Evolutionary conservation across 2,888 invertebrate genomes (phyloP), one percentile per base, ranked within the genome.

Genomic region (Andricus curvator): DNA sequence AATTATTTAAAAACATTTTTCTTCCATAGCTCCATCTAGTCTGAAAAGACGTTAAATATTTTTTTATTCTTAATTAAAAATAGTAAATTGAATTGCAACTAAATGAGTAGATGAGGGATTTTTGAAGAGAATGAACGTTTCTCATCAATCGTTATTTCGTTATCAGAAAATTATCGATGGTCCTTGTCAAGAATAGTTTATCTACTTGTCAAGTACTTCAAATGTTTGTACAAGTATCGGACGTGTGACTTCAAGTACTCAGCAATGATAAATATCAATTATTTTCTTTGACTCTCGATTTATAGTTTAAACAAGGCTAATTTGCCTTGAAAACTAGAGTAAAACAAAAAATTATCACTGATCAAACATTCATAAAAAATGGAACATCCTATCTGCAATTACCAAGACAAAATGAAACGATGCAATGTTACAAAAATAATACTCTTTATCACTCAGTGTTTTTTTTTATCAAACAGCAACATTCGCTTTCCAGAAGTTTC

Each of bases 101-200:
- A 25, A 60, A 20, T 13, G 22, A 62, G 13, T 13, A 11, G 25
- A 62, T 62, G 15, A 25, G 5, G 13, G 4, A 25, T 25, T 62
- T 62, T 62, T 62, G 5, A 48, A 56, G 9, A 25, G 70, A 74
- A 74, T 13, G 20, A 74, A 51, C n/a, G 33, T 74, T 74, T 51
- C 56, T 51, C 29, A 51, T 48, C 56, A 74, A 74, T 74, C 70
- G 51, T 74, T 56, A 20, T 74, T 8, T 20, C n/a, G 70, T 33
- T 74, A 74, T 62, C 22, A 62, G 4, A 62, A 51, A 51, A 56
- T 74, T 56, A 74, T 74, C 70, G 56, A 56, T 74, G 70, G 70
- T 33, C 70, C 70, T 74, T 64, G 66, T 67, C n/a, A 78, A 48
- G 37, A 66, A 25, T 37, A 60, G 41, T 79, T 68, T 67, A 65